Conservation (phyloP, 2,888 invertebrate genomes). For the Pilophorus perplexus region DNA sequence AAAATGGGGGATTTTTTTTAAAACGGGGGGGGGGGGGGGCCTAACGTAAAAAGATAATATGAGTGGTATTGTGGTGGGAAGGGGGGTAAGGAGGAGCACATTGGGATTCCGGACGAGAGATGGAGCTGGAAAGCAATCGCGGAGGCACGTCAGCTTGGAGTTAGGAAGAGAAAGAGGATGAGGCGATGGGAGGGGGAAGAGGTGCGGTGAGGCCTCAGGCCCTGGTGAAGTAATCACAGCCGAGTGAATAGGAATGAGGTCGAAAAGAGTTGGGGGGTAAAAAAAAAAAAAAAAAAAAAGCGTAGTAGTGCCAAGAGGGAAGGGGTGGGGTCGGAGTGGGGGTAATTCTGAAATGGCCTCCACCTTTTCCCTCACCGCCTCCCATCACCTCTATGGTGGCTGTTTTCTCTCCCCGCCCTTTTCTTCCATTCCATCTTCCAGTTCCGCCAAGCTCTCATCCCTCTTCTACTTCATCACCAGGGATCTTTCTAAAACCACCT, state of each 20-base stretch:
- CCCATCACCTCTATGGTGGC: too few species aligned
- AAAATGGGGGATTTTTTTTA: too few species aligned
- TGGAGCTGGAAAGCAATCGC: conserved; percentile 22
- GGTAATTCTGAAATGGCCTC: conserved; percentile 40
- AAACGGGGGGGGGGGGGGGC: too few species aligned
- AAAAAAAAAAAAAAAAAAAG: conserved; percentile 20
- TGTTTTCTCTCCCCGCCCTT: background rate
- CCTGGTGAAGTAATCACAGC: conserved; percentile 42
- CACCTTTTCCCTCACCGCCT: conserved; percentile 18
- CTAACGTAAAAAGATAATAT: too few species aligned
- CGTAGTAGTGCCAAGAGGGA: background rate
- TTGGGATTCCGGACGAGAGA: conserved; percentile 29
- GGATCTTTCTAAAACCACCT: background rate
- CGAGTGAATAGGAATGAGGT: conserved; percentile 42
- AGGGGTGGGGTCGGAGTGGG: conserved; percentile 2
- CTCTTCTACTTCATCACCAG: background rate
- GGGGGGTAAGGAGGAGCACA: background rate
- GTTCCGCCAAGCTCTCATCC: background rate
- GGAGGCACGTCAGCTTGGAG: conserved; percentile 22
- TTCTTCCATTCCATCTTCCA: background rate
- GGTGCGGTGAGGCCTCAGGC: conserved; percentile 1
- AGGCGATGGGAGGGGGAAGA: background rate
- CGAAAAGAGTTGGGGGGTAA: conserved; percentile 21
- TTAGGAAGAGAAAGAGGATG: background rate
- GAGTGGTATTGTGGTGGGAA: too few species aligned